These are phyloP conservation scores for Oryzias dopingdopingensis DNA, from an alignment of 2,797 vertebrate species.

Conservation along the genomic window DNA sequence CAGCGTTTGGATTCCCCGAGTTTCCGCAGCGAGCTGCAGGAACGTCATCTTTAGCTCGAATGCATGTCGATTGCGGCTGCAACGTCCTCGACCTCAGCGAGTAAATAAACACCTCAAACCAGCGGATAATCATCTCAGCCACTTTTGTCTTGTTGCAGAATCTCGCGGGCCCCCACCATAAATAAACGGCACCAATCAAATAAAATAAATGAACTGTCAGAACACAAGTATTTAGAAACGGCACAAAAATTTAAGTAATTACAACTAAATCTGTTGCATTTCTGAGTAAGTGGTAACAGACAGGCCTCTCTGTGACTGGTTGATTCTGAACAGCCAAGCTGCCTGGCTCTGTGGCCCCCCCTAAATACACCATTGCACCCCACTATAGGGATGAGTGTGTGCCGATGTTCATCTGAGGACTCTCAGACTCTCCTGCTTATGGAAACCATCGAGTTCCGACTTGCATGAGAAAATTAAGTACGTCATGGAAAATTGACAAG, in stretches of 20 bases:
- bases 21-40: conserved; percentile 28
- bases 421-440: conserved; percentile 34
- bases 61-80: conserved; percentile 64
- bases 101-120: conserved; percentile 75
- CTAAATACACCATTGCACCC: conserved; percentile 17
- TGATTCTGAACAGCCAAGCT: conserved; percentile 56
- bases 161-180: conserved; percentile 59
- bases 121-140: conserved; percentile 64
- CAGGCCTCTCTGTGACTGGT: conserved; percentile 64
- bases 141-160: conserved; percentile 62
- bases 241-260: conserved; percentile 78
- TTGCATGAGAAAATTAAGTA: conserved; percentile 26
- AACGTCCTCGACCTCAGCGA: conserved; percentile 61
- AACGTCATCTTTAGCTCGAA: conserved; percentile 58
- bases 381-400: background rate
- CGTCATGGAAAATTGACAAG: conserved; percentile 53
- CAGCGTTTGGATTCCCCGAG: too few relatives aligned
- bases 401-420: too few relatives aligned
- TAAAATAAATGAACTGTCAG: conserved; percentile 86
- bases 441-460: conserved; percentile 27
- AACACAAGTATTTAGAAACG: conserved; percentile 77
- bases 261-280: conserved; percentile 80
- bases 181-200: conserved; percentile 79
- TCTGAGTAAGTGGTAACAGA: conserved; percentile 85
- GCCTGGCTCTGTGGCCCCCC: conserved; percentile 35